These are phyloP conservation scores for Cynodonichthys magdalenae DNA, from an alignment of 2,797 vertebrate species.

Conservation along the genomic window DNA sequence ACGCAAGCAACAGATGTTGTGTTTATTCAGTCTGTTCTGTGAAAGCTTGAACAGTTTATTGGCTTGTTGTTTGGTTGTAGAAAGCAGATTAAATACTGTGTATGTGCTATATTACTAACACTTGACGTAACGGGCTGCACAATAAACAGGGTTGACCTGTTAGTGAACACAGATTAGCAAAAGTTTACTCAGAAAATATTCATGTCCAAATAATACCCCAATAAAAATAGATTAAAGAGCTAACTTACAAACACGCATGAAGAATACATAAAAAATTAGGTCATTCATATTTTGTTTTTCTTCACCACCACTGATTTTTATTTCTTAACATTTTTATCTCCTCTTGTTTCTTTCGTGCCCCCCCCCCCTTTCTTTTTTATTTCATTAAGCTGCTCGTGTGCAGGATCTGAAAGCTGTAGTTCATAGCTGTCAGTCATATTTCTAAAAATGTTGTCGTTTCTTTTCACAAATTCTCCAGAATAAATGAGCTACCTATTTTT, in stretches of 20 bases:
- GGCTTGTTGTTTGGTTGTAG: background rate
- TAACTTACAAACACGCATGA: constrained; percentile 13
- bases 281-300: constrained; percentile 6
- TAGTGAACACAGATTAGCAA: constrained; percentile 2
- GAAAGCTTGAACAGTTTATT: no score
- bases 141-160: background rate
- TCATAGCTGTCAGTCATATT: constrained; percentile 68
- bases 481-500: constrained; percentile 58
- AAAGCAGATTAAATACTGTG: background rate
- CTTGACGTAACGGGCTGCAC: no score
- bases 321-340: constrained; percentile 20
- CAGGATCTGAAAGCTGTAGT: constrained; percentile 46
- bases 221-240: constrained; percentile 13
- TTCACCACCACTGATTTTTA: background rate
- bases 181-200: constrained; percentile 15
- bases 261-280: constrained; percentile 16
- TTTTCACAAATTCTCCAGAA: constrained; percentile 51
- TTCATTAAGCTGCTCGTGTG: constrained; percentile 41
- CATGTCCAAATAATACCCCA: constrained; percentile 20
- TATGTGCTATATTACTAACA: no score
- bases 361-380: constrained; percentile 21
- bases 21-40: no score
- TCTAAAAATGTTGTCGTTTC: constrained; percentile 58
- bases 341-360: constrained; percentile 20
- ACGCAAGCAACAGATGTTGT: no score